Base-by-base conservation (phyloP, 2,888 invertebrate genomes). In the Tetrapedia diversipes region DNA sequence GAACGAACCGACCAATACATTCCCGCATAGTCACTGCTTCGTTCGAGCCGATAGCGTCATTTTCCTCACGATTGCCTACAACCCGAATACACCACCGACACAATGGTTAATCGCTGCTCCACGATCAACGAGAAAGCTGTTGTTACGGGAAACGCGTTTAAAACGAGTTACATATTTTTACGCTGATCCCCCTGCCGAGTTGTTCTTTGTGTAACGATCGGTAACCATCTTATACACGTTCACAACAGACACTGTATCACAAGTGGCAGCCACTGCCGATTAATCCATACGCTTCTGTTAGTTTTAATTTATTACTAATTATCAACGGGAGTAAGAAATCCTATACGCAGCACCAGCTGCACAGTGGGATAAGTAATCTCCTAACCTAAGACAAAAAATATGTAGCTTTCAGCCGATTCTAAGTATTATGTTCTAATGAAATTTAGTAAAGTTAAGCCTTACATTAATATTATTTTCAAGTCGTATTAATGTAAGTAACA, bases 81-180 rank as follows among this genome's bases (percentile, higher is more conserved):
- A 39, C 45, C 41, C 24, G 67, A 16, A 39, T 11, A 19, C 43
- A 22, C 60, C 22, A 22, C 47, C 37, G n/a, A 39, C 51, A 19
- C 34, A 43, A 34, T 74, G 73, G 69, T 70, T 74, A 69, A 69
- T 70, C 34, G 63, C 16, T 57, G 57, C 63, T 51, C n/a, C 57
- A 14, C 29, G 34, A 45, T 56, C 53, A 39, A 34, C n/a, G 49
- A 27, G 27, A 22, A 39, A 57, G 27, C 27, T n/a, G 70, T 59
- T 47, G 53, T 74, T 39, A 45, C 29, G 54, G n/a, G 57, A 37
- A 37, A 22, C 37, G 56, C 37, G 24, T 39, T 59, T 43, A 29
- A 60, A 32, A 32, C 45, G 45, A 6, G 16, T 24, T 24, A 34
- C 45, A n/a, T 60, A 60, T 47, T 47, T 60, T 32, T 34, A 16